Evolutionary conservation across 1,140 invertebrate genomes (phyloP).

Genomic region (Hydropsyche tenuis): DNA sequence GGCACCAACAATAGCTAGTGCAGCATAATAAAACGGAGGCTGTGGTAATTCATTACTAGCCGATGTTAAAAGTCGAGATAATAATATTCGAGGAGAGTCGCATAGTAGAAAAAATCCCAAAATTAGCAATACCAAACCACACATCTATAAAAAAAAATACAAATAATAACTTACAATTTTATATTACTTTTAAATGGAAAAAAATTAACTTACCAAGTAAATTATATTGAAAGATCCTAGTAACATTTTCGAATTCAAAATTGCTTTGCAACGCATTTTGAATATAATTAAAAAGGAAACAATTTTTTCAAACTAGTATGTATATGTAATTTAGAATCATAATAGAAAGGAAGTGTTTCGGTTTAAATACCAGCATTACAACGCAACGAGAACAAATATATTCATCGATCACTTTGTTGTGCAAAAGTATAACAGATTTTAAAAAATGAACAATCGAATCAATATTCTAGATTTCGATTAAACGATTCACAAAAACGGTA

Average conservation of each 20-base stretch:
- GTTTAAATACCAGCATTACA: conserved; percentile 40
- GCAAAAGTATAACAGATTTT: no score
- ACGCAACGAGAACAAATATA: conserved; percentile 37
- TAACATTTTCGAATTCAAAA: conserved; percentile 57
- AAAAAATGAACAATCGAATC: no score
- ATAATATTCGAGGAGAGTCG: conserved; percentile 70
- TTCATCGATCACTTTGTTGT: no score
- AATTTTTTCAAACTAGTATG: background rate
- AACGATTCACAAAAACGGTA: no score
- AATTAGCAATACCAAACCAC: conserved; percentile 72
- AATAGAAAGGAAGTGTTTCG: conserved; percentile 48
- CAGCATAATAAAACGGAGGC: conserved; percentile 76
- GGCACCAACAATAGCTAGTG: conserved; percentile 68
- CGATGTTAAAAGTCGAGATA: conserved; percentile 70
- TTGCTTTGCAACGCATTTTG: conserved; percentile 56
- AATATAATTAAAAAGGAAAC: background rate
- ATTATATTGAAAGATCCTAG: conserved; percentile 60
- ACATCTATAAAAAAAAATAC: conserved; percentile 64
- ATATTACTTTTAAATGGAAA: no score
- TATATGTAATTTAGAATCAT: conserved; percentile 39
- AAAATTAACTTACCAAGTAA: conserved; percentile 55
- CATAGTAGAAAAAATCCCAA: conserved; percentile 73
- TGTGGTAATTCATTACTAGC: conserved; percentile 66
- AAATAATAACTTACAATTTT: conserved; percentile 26
- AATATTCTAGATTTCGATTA: no score